Conservation (phyloP, 2,113 vertebrate species). For the Oreochromis spilurus region DNA sequence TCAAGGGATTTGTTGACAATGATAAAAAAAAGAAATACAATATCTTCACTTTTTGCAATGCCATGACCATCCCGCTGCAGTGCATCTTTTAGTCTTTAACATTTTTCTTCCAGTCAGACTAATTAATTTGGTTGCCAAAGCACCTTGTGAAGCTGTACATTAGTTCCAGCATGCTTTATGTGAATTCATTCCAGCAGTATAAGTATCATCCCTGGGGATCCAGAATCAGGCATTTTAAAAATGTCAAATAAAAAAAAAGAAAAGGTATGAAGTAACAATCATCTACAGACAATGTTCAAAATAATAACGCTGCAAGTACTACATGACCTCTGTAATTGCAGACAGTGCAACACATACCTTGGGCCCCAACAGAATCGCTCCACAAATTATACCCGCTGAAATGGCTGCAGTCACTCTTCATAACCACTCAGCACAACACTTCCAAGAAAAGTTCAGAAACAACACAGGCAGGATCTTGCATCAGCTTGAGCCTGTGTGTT, state of each 20-base stretch:
- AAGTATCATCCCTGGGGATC: background rate
- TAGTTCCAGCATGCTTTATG: background rate
- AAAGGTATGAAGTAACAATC: background rate
- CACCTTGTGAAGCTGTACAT: background rate
- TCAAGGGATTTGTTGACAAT: background rate
- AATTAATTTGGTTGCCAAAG: background rate
- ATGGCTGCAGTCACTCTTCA: background rate
- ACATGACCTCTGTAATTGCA: background rate
- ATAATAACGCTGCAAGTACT: background rate
- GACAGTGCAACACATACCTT: background rate
- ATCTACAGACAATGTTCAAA: background rate
- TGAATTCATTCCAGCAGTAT: background rate
- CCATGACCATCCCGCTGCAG: background rate
- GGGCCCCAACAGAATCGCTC: background rate
- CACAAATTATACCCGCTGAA: slow-evolving; percentile 1
- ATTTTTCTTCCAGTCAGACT: background rate
- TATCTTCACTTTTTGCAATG: background rate
- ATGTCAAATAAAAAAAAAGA: background rate
- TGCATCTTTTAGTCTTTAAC: background rate
- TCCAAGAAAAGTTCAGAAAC: background rate
- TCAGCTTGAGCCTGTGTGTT: background rate
- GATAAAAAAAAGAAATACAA: background rate
- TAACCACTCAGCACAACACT: background rate
- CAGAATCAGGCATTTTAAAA: background rate
- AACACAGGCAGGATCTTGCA: background rate